Percentiles rank a stretch among this genome's conserved stretches.
phyloP scores from a whole-genome alignment of 2,113 vertebrate genomes.

The Gobiocypris rarus region DNA sequence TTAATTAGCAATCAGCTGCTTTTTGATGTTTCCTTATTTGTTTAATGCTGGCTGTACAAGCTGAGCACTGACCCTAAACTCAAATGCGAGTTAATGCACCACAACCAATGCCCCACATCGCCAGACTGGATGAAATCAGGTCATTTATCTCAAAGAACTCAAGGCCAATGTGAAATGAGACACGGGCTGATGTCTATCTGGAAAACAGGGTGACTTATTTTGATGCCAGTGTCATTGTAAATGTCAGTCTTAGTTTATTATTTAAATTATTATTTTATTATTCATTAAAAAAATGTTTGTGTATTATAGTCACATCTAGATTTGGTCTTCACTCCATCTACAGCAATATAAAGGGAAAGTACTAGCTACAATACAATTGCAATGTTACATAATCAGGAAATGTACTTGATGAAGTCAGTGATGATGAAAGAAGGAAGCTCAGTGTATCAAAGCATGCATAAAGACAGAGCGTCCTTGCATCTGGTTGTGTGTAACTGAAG shows the following conservation, averaged over 20 bases:
- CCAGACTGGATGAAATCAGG: background rate
- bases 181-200: background rate
- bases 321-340: background rate
- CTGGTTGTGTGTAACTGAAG: conserved; percentile 57
- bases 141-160: background rate
- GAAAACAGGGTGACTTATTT: background rate
- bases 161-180: conserved; percentile 11
- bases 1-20: background rate
- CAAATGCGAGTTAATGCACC: background rate
- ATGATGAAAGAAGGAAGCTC: conserved; percentile 31
- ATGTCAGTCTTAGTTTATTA: too few relatives aligned
- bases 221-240: background rate
- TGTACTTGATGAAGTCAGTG: background rate
- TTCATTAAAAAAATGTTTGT: too few relatives aligned
- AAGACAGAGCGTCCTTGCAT: conserved; percentile 62
- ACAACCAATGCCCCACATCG: background rate
- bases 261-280: too few relatives aligned
- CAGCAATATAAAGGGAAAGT: background rate
- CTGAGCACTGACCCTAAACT: background rate
- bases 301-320: background rate
- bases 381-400: background rate
- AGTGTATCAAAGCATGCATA: conserved; percentile 35
- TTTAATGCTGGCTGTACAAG: background rate
- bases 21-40: background rate
- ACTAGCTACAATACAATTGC: background rate